Conservation (phyloP, 2,797 vertebrate species). For the Anolis apletophallus region DNA sequence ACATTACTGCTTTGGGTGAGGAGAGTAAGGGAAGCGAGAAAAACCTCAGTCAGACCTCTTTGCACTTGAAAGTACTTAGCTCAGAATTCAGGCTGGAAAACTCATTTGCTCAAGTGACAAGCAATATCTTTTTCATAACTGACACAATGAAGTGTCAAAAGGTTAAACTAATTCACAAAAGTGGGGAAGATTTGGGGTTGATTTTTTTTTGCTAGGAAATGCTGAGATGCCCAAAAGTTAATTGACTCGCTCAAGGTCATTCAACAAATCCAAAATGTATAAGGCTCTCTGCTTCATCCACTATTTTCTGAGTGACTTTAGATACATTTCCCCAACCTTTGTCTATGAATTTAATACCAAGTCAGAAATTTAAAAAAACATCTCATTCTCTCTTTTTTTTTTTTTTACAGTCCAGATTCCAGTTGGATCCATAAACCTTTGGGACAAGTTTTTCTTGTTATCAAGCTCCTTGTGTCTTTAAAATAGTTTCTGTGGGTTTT, state of each 20-base stretch:
- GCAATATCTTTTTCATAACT: not conserved
- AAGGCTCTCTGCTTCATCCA: not conserved
- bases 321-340: not conserved
- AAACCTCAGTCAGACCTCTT: not conserved
- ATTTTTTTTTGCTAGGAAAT: constrained; percentile 25
- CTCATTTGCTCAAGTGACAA: not conserved
- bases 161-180: not conserved
- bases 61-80: not conserved
- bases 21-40: not conserved
- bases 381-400: not conserved
- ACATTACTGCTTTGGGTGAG: not conserved
- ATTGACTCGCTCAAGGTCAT: constrained; percentile 9
- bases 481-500: not conserved
- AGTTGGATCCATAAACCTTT: not conserved
- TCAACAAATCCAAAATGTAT: not conserved
- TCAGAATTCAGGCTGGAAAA: not conserved
- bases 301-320: not conserved
- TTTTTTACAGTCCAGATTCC: not conserved
- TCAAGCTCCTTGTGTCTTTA: not conserved
- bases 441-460: not conserved
- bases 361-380: constrained; percentile 6
- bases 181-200: not conserved
- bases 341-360: not conserved
- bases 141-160: not conserved
- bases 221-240: not conserved